These are phyloP conservation scores for Pseudorhombus dupliciocellatus DNA, from an alignment of 2,113 vertebrate genomes.

Conservation along the genomic window DNA sequence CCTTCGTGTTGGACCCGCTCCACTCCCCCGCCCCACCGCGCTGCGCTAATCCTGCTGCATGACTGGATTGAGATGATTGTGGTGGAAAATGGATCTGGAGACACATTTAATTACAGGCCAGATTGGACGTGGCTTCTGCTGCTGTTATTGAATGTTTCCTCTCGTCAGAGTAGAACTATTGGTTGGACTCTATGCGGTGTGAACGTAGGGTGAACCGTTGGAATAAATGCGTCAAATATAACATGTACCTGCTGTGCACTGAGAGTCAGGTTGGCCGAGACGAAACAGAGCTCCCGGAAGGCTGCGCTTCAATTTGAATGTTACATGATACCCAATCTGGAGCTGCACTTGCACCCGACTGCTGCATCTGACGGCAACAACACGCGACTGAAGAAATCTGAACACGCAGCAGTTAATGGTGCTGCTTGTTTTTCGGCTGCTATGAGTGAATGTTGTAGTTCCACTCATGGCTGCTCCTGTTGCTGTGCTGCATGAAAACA, in stretches of 20 bases:
- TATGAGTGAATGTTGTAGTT: no score
- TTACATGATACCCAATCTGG: conserved; percentile 15
- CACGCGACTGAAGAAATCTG: no score
- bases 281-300: no score
- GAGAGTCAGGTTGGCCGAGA: no score
- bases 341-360: background rate
- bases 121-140: conserved; percentile 12
- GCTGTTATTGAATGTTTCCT: conserved; percentile 1
- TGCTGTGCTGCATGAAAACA: no score
- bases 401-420: no score
- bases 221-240: background rate
- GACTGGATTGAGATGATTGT: conserved; percentile 25
- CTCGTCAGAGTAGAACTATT: background rate
- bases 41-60: conserved; percentile 42
- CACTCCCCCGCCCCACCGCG: conserved; percentile 20
- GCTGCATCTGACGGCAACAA: background rate
- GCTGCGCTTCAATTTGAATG: background rate
- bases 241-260: no score
- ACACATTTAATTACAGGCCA: conserved; percentile 53
- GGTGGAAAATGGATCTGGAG: conserved; percentile 43
- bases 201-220: no score
- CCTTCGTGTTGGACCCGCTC: conserved; percentile 51
- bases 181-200: background rate
- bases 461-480: no score
- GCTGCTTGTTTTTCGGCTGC: no score